Evolutionary conservation across 1,140 invertebrate genomes (phyloP).

Genomic region (Sinella curviseta): DNA sequence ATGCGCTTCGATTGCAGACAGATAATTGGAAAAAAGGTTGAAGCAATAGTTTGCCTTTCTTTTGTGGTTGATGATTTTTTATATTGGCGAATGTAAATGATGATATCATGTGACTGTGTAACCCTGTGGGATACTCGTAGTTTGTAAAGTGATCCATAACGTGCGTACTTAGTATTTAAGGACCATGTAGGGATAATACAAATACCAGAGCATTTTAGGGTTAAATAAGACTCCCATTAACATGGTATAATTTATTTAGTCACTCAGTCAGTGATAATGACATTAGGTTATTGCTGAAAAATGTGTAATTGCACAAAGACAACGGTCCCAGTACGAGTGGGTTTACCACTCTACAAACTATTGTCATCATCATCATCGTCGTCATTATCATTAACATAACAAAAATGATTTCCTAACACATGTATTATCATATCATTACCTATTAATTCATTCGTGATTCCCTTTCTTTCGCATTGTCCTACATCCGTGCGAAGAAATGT

Average conservation of each 20-base stretch:
- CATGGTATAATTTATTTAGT: no score
- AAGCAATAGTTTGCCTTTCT: background rate
- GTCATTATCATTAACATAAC: conserved; percentile 1
- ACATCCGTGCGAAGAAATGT: background rate
- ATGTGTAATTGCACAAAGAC: background rate
- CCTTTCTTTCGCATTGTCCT: conserved; percentile 6
- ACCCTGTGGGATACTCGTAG: no score
- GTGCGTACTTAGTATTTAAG: no score
- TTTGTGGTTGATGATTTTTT: background rate
- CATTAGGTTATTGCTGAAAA: background rate
- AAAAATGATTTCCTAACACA: conserved; percentile 8
- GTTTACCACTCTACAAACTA: background rate
- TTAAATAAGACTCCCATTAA: background rate
- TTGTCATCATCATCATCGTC: no score
- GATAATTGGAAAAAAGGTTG: background rate
- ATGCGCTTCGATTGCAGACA: background rate
- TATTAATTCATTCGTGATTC: background rate
- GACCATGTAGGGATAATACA: no score
- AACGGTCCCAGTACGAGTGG: background rate
- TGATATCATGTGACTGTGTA: no score
- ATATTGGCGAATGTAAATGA: no score
- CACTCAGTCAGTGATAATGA: conserved; percentile 5
- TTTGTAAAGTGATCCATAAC: no score
- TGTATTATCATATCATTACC: background rate
- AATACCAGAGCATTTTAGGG: background rate